These are phyloP conservation scores for Plagodis dolabraria DNA, from an alignment of 2,888 invertebrate genomes.

Conservation along the genomic window DNA sequence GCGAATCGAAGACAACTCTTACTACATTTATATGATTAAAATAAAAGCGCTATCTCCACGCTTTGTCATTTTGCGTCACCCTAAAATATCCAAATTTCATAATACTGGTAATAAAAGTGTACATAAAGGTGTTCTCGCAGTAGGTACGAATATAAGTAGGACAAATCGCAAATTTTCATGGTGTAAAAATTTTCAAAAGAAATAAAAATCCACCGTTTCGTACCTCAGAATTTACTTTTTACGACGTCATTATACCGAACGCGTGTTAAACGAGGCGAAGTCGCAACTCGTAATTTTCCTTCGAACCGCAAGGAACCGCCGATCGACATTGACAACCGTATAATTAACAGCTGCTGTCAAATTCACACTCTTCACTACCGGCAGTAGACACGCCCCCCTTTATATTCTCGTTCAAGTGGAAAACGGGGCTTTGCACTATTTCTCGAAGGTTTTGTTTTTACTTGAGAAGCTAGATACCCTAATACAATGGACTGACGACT, in stretches of 20 bases:
- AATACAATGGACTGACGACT: too few relatives aligned
- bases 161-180: conserved; percentile 13
- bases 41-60: too few relatives aligned
- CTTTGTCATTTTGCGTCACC: too few relatives aligned
- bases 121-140: too few relatives aligned
- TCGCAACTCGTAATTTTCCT: conserved; percentile 61
- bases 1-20: too few relatives aligned
- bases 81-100: too few relatives aligned
- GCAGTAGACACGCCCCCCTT: conserved; percentile 43
- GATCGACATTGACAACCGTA: conserved; percentile 63
- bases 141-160: too few relatives aligned
- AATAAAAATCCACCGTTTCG: conserved; percentile 44
- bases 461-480: too few relatives aligned
- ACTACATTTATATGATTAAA: too few relatives aligned
- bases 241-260: conserved; percentile 61
- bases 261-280: conserved; percentile 63
- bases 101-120: too few relatives aligned
- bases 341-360: conserved; percentile 78
- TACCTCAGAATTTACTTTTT: conserved; percentile 56
- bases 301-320: conserved; percentile 55
- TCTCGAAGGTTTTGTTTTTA: too few relatives aligned
- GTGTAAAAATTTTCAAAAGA: conserved; percentile 33
- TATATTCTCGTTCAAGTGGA: neutral
- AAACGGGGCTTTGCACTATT: too few relatives aligned
- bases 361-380: conserved; percentile 65